phyloP scores from a whole-genome alignment of 2,888 invertebrate species.

The Idaea dimidiata region DNA sequence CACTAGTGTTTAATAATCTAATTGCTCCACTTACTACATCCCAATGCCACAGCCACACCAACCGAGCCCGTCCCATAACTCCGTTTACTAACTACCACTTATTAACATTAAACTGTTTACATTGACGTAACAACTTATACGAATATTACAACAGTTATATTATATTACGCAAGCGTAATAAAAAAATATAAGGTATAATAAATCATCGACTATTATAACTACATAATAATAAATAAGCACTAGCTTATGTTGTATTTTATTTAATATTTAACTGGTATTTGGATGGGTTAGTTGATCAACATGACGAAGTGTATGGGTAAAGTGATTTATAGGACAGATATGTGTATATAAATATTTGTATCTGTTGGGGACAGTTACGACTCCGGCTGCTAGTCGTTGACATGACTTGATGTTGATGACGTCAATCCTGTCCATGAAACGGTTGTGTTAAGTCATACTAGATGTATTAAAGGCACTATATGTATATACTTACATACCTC shows the following conservation, averaged over 20 bases:
- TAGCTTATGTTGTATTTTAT: not conserved
- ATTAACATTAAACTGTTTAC: not conserved
- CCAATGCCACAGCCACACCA: slow-evolving; percentile 14
- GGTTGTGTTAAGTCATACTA: slow-evolving; percentile 30
- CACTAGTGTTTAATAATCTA: slow-evolving; percentile 16
- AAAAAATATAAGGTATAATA: not conserved
- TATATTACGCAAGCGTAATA: not conserved
- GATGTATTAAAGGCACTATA: not conserved
- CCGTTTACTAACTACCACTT: not conserved
- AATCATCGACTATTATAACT: not conserved
- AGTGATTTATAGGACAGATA: slow-evolving; percentile 6
- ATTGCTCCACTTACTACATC: slow-evolving; percentile 20
- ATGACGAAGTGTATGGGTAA: not conserved
- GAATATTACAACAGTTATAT: slow-evolving; percentile 1
- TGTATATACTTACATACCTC: too few relatives aligned
- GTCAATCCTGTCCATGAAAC: slow-evolving; percentile 46
- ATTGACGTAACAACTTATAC: not conserved
- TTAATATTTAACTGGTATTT: not conserved
- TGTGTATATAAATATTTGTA: slow-evolving; percentile 31
- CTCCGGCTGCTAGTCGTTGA: slow-evolving; percentile 9
- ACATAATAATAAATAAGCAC: too few relatives aligned
- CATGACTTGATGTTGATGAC: slow-evolving; percentile 33
- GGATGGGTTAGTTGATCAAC: not conserved
- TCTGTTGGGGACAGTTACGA: slow-evolving; percentile 24
- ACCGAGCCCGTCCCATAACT: not conserved